Base-by-base conservation (phyloP, 2,888 invertebrate genomes). In the Troides aeacus region DNA sequence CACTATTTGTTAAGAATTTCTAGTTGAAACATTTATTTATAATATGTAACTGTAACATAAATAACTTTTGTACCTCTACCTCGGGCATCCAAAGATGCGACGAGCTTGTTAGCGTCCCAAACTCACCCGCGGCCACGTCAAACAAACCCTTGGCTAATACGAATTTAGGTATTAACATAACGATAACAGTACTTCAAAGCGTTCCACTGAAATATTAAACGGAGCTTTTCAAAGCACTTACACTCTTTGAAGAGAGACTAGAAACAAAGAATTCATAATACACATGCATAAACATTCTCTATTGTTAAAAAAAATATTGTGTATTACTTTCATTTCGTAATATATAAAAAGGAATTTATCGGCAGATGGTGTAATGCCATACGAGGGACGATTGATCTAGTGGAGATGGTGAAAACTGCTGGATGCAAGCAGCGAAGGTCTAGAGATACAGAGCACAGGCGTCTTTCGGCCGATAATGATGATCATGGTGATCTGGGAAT, bases 61-160 rank as follows among this genome's bases (percentile, higher is more conserved):
- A 59, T 46, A 68, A 59, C 59, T 39, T 39, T 18, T 15, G 30
- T 57, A 61, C 57, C 56, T 56, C 39, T 57, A 61, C 57, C 56
- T 56, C 39, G 12, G 36, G 53, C 61, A 39, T 53, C 21, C 21
- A 57, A 24, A 56, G 18, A 53, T 56, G 23, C 56, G 23, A 69
- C 30, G 23, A 58, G 36, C 50, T 66, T 65, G 62, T 69, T 69
- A 21, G 62, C 23, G 42, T 58, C 36, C 15, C 56, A 62, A 64
- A 65, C 62, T 60, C 53, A 10, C 50, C 62, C 58, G 21, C 53
- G 12, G 24, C 42, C 65, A 69, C 65, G 65, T 69, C 58, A 69
- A 69, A 69, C 65, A 65, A 65, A 69, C 69, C 62, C 62, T 69
- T 58, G 69, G 69, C 62, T 69, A 69, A 66, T 62, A 58, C 58